A percentile compares a stretch with the other conserved stretches of the same genome.
phyloP scores from a whole-genome alignment of 2,888 invertebrate species.

The Antheraea yamamai region DNA sequence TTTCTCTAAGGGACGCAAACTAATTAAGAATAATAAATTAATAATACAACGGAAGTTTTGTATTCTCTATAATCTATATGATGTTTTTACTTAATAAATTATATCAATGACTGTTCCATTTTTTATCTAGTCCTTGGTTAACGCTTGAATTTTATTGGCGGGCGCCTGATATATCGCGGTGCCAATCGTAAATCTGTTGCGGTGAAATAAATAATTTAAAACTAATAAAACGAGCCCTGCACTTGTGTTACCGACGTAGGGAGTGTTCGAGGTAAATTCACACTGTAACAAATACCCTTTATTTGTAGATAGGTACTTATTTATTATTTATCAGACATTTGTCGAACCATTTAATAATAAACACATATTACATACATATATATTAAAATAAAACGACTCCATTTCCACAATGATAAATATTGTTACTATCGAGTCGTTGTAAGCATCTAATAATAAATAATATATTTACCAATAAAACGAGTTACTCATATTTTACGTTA shows the following conservation, averaged over 20 bases:
- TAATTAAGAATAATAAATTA: background rate
- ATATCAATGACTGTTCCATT: constrained; percentile 25
- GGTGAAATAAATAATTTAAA: constrained; percentile 80
- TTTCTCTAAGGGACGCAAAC: background rate
- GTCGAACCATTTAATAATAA: background rate
- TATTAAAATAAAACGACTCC: background rate
- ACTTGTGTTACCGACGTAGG: constrained; percentile 34
- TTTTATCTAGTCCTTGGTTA: constrained; percentile 35
- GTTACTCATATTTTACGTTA: background rate
- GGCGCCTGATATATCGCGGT: constrained; percentile 74
- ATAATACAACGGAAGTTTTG: no score
- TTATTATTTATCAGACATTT: background rate
- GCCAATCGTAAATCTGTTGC: constrained; percentile 79
- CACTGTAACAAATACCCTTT: background rate
- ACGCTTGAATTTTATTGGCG: constrained; percentile 69
- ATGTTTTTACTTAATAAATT: background rate
- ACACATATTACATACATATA: background rate
- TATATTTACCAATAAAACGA: background rate
- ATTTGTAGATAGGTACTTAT: background rate
- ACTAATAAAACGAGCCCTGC: constrained; percentile 68
- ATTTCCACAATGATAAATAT: background rate
- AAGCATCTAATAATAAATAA: background rate
- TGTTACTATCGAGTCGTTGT: background rate
- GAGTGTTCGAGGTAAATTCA: constrained; percentile 17
- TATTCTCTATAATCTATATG: background rate